Conservation (phyloP, 2,888 invertebrate species). For the Pterobdella sp. region DNA sequence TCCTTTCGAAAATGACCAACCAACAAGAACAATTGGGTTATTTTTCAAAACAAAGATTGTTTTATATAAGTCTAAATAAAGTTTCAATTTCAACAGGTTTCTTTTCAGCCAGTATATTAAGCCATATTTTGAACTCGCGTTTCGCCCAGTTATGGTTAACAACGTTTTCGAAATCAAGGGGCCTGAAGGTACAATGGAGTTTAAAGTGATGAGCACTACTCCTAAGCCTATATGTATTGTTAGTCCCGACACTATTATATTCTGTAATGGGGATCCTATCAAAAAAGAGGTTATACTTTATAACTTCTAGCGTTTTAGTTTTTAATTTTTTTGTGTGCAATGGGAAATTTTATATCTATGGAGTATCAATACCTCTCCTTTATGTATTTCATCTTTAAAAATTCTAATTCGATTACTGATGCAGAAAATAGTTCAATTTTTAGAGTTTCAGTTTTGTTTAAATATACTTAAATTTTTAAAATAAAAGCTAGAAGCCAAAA, state of each 20-base stretch:
- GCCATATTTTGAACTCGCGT: slow-evolving; percentile 23
- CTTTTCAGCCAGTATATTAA: slow-evolving; percentile 23
- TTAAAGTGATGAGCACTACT: slow-evolving; percentile 17
- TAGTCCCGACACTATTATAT: slow-evolving; percentile 19
- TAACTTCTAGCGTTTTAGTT: background rate
- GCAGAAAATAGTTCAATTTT: no score
- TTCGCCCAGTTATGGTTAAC: slow-evolving; percentile 8
- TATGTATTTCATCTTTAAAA: no score
- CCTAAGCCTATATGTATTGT: slow-evolving; percentile 23
- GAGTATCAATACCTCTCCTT: no score
- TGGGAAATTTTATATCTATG: no score
- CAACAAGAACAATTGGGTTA: slow-evolving; percentile 11
- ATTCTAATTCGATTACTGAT: no score
- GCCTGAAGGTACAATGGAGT: slow-evolving; percentile 13
- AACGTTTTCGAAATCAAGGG: slow-evolving; percentile 20
- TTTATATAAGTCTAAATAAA: background rate
- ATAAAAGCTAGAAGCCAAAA: background rate
- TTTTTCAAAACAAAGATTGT: background rate
- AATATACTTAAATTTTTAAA: no score
- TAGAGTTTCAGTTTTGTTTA: no score
- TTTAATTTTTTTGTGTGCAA: background rate
- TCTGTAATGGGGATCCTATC: slow-evolving; percentile 9
- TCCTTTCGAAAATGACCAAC: slow-evolving; percentile 14
- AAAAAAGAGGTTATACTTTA: slow-evolving; percentile 14
- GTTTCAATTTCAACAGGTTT: background rate